These are phyloP conservation scores for Pheosia tremula DNA, from an alignment of 2,888 invertebrate species.

Conservation along the genomic window DNA sequence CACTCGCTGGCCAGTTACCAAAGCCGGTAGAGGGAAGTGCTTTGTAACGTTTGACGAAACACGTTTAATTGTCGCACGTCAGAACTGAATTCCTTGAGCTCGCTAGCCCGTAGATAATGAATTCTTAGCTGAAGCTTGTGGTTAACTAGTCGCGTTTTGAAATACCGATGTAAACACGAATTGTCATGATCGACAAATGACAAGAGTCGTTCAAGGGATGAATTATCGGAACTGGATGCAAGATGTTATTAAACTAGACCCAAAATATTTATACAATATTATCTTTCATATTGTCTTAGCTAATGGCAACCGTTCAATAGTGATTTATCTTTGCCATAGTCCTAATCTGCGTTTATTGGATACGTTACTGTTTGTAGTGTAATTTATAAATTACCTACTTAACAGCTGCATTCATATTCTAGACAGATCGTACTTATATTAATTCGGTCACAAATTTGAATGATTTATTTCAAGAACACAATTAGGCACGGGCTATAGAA, in stretches of 20 bases:
- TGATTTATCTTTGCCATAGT: too few relatives aligned
- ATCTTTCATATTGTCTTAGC: too few relatives aligned
- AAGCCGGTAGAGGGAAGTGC: conserved; percentile 64
- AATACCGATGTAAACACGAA: conserved; percentile 1
- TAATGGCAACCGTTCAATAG: too few relatives aligned
- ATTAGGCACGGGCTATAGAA: conserved; percentile 66
- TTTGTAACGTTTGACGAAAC: conserved; percentile 62
- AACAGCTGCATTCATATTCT: too few relatives aligned
- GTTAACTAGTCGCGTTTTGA: conserved; percentile 28
- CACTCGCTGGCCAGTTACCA: conserved; percentile 24
- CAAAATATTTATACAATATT: too few relatives aligned
- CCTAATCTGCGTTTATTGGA: too few relatives aligned
- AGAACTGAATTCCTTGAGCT: conserved; percentile 58
- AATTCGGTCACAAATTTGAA: conserved; percentile 37
- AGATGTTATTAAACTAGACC: too few relatives aligned
- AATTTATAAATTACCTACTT: too few relatives aligned
- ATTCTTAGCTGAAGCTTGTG: conserved; percentile 46
- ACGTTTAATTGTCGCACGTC: conserved; percentile 62
- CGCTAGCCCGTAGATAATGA: conserved; percentile 62
- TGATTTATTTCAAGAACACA: conserved; percentile 50
- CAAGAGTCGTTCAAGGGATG: neutral
- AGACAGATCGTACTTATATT: neutral
- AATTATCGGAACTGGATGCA: neutral
- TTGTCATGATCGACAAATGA: neutral
- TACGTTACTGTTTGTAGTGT: too few relatives aligned